Evolutionary conservation across 1,140 invertebrate species (phyloP), one percentile per base, ranked within the genome.

Genomic region (Panulirus ornatus): DNA sequence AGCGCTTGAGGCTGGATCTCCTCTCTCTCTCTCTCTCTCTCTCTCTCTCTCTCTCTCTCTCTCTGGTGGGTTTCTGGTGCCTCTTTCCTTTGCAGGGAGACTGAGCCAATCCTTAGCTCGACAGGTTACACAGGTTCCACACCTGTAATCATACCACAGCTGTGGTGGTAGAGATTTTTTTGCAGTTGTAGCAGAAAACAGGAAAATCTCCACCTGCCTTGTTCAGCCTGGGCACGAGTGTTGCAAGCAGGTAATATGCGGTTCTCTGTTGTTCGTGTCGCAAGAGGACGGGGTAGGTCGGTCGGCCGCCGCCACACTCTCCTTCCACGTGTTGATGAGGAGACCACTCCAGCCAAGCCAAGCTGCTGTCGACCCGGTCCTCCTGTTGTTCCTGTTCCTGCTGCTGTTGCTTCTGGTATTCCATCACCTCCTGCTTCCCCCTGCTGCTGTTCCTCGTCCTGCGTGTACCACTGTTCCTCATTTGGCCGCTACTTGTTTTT

Each of bases 1-100:
- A n/a, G n/a, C n/a, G n/a, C n/a, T n/a, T n/a, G n/a, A n/a, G 14
- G 30, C 40, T n/a, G n/a, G n/a, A n/a, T n/a, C n/a, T n/a, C n/a
- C n/a, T n/a, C n/a, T n/a, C n/a, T n/a, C n/a, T n/a, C 63, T 70
- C 58, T 42, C 63, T 70, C 58, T 75, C 83, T 73, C 83, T 30
- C 66, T 73, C 38, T 73, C 83, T 42, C 83, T 70, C 38, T 42
- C 66, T 44, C 66, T 85, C 83, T 47, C 42, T 47, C 71, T 76
- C 44, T 58, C 44, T 75, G 71, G 71, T 36, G 27, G 19, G 9
- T 75, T 9, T 40, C 36, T 75, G 71, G 9, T 71, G 16, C 1
- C 0, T 47, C 16, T 47, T 11, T 30, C n/a, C 2, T 71, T 63
- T 27, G 19, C 19, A 8, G 58, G 27, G 58, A 63, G 2, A 27